These are phyloP conservation scores for Fundulus diaphanus DNA, from an alignment of 2,797 vertebrate species.

Conservation along the genomic window DNA sequence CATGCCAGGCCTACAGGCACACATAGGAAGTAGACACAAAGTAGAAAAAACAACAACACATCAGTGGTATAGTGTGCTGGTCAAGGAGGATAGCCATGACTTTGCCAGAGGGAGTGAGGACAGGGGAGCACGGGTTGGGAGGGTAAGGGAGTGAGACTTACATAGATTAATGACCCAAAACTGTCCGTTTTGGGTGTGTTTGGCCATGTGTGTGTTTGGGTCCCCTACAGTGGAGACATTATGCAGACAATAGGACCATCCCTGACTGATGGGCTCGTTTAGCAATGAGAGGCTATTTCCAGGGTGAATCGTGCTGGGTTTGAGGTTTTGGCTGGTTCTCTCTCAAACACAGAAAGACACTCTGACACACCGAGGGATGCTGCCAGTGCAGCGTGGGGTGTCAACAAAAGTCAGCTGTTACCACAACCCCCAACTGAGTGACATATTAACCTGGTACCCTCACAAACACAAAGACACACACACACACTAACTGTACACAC, in stretches of 20 bases:
- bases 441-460: conserved; percentile 65
- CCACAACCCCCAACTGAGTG: conserved; percentile 54
- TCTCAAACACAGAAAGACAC: conserved; percentile 23
- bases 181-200: conserved; percentile 40
- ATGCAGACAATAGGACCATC: conserved; percentile 57
- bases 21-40: conserved; percentile 13
- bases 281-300: conserved; percentile 66
- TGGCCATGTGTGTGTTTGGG: conserved; percentile 19
- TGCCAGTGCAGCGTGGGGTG: conserved; percentile 43
- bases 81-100: conserved; percentile 72
- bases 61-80: conserved; percentile 38
- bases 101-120: conserved; percentile 74
- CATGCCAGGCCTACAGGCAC: conserved; percentile 18
- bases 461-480: conserved; percentile 14
- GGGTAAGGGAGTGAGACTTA: conserved; percentile 46
- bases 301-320: conserved; percentile 53
- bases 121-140: conserved; percentile 45
- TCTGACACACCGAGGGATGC: conserved; percentile 34
- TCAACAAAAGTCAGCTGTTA: conserved; percentile 59
- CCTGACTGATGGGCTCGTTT: conserved; percentile 68
- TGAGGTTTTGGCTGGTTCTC: conserved; percentile 45
- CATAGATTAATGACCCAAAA: conserved; percentile 77
- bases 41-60: conserved; percentile 31
- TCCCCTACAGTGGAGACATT: conserved; percentile 51
- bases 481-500: conserved; percentile 23